Evolutionary conservation across 2,888 invertebrate species (phyloP).

Genomic region (Habroteleia sp.): DNA sequence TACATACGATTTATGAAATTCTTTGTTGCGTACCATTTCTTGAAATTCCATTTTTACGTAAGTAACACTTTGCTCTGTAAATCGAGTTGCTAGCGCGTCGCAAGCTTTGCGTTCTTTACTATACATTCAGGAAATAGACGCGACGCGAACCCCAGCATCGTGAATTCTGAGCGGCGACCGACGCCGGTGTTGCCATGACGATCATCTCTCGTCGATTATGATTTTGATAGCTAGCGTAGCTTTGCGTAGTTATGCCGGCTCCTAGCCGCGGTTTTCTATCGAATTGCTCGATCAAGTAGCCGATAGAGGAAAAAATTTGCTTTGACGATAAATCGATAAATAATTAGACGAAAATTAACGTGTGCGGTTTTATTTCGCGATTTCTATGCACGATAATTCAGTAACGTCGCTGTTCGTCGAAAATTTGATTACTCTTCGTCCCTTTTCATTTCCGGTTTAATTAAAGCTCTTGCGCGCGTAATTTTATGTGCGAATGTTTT

Average conservation of each 20-base stretch:
- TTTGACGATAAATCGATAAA: slow-evolving; percentile 18
- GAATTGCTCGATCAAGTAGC: slow-evolving; percentile 18
- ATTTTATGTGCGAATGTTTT: slow-evolving; percentile 37
- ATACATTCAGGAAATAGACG: slow-evolving; percentile 59
- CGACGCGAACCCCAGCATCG: slow-evolving; percentile 50
- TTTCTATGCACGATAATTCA: slow-evolving; percentile 19
- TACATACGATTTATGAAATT: slow-evolving; percentile 41
- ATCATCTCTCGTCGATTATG: slow-evolving; percentile 63
- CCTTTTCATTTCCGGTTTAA: slow-evolving; percentile 50
- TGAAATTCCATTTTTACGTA: slow-evolving; percentile 53
- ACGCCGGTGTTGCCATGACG: slow-evolving; percentile 63
- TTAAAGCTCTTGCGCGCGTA: slow-evolving; percentile 43
- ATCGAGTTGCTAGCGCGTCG: slow-evolving; percentile 48
- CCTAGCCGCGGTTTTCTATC: slow-evolving; percentile 20
- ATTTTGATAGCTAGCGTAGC: slow-evolving; percentile 49
- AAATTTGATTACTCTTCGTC: slow-evolving; percentile 46
- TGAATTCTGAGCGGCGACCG: slow-evolving; percentile 42
- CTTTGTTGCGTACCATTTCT: slow-evolving; percentile 28
- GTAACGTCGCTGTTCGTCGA: slow-evolving; percentile 24
- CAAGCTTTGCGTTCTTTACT: slow-evolving; percentile 51
- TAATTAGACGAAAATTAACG: slow-evolving; percentile 14
- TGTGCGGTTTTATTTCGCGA: slow-evolving; percentile 24
- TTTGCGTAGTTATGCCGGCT: slow-evolving; percentile 10
- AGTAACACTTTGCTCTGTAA: slow-evolving; percentile 56
- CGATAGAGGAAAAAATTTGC: background rate